A percentile compares a stretch with the other conserved stretches of the same genome.
Conservation (phyloP, 2,888 invertebrate genomes). For the Xanthia togata region DNA sequence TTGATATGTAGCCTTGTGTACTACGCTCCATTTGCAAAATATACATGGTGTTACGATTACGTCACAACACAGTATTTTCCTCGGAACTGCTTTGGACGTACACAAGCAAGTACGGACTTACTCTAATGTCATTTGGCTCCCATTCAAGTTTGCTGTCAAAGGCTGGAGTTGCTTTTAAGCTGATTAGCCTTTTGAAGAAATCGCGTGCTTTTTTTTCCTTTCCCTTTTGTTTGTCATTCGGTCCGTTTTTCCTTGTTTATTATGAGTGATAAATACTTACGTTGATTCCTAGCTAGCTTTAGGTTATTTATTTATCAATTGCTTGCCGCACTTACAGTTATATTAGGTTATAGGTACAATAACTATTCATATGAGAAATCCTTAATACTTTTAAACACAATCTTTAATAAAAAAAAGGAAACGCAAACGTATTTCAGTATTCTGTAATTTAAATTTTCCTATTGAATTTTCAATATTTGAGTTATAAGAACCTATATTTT, state of each 20-base stretch:
- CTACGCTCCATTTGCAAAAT: slow-evolving; percentile 47
- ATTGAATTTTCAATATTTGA: not conserved
- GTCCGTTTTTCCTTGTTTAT: not conserved
- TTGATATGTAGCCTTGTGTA: too few relatives aligned
- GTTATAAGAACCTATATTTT: too few relatives aligned
- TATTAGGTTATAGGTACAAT: too few relatives aligned
- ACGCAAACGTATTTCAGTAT: not conserved
- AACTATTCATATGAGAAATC: too few relatives aligned
- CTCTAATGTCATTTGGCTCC: slow-evolving; percentile 71
- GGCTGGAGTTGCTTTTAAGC: slow-evolving; percentile 72
- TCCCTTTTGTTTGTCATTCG: slow-evolving; percentile 33
- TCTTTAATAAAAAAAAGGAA: not conserved
- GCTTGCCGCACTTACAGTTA: too few relatives aligned
- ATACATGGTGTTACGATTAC: slow-evolving; percentile 29
- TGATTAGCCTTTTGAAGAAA: slow-evolving; percentile 76
- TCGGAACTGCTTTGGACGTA: slow-evolving; percentile 17
- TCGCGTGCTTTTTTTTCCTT: slow-evolving; percentile 50
- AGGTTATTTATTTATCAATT: too few relatives aligned
- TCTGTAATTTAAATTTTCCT: not conserved
- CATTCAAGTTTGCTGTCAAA: slow-evolving; percentile 69
- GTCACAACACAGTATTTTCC: slow-evolving; percentile 39
- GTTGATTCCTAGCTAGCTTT: not conserved
- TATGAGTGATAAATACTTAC: not conserved
- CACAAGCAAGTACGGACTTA: slow-evolving; percentile 55
- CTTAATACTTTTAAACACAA: not conserved